A percentile compares a stretch with the other conserved stretches of the same genome.
phyloP scores from a whole-genome alignment of 2,113 vertebrate genomes.

The Crotophaga sulcirostris region DNA sequence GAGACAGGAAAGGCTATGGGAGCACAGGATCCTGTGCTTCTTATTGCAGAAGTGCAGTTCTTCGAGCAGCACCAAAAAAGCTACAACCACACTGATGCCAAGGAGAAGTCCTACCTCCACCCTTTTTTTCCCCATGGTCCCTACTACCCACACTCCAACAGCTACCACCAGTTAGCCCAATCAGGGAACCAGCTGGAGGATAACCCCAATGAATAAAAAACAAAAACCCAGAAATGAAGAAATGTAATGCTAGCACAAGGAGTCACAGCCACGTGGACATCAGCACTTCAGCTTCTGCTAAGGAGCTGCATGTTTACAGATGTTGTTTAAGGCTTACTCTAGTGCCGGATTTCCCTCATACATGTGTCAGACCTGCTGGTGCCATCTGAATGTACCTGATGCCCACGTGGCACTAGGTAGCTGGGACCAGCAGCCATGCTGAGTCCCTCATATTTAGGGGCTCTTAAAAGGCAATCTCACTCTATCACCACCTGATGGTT shows the following conservation, averaged over 20 bases:
- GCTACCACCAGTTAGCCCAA: neutral
- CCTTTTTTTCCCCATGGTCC: neutral
- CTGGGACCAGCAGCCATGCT: accelerated
- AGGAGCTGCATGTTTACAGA: neutral
- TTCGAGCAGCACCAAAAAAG: neutral
- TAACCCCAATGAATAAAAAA: neutral
- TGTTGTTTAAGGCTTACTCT: neutral
- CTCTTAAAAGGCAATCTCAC: neutral
- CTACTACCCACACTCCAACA: neutral
- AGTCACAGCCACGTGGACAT: accelerated
- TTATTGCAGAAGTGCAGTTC: neutral
- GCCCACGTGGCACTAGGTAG: neutral
- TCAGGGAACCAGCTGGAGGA: neutral
- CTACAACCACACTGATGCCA: neutral
- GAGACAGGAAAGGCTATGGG: neutral
- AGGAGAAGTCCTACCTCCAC: neutral
- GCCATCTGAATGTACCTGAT: neutral
- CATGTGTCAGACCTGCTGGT: neutral
- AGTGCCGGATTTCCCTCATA: neutral
- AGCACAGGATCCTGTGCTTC: accelerated
- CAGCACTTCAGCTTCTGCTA: neutral
- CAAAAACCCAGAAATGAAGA: neutral
- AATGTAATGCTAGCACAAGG: neutral
- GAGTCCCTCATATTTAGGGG: neutral
- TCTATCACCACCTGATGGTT: neutral